These are phyloP conservation scores for Sus scrofa DNA, from an alignment of 2,113 vertebrate genomes.

Conservation along the genomic window DNA sequence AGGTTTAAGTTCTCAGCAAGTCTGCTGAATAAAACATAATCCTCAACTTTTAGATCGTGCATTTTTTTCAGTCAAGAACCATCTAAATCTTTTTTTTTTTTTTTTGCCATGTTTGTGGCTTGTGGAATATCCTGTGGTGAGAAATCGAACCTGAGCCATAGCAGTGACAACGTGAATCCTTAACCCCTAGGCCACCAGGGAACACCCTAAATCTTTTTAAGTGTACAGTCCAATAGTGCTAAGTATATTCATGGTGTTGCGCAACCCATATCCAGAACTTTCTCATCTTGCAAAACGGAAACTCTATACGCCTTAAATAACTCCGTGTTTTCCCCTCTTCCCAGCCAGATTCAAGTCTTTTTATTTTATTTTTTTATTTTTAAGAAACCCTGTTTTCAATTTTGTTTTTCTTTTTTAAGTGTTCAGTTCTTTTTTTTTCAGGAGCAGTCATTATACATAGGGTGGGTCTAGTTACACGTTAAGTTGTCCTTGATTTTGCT, in stretches of 20 bases:
- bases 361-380: slow-evolving; percentile 38
- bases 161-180: no score
- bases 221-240: not conserved
- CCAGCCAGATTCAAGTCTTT: not conserved
- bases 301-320: not conserved
- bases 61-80: not conserved
- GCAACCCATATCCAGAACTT: not conserved
- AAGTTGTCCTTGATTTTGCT: not conserved
- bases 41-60: not conserved
- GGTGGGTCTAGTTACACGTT: not conserved
- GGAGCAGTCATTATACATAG: not conserved
- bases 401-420: not conserved
- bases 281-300: not conserved
- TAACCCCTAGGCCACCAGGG: no score
- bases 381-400: slow-evolving; percentile 8
- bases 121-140: no score
- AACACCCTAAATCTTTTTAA: not conserved
- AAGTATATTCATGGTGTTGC: not conserved
- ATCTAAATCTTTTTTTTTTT: not conserved
- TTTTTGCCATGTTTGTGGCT: no score
- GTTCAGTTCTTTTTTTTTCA: not conserved
- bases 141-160: no score
- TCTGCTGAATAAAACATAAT: not conserved
- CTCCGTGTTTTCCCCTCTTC: not conserved
- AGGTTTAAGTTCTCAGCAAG: not conserved